Base-by-base conservation (phyloP, 2,113 vertebrate genomes). In the Eira barbara region DNA sequence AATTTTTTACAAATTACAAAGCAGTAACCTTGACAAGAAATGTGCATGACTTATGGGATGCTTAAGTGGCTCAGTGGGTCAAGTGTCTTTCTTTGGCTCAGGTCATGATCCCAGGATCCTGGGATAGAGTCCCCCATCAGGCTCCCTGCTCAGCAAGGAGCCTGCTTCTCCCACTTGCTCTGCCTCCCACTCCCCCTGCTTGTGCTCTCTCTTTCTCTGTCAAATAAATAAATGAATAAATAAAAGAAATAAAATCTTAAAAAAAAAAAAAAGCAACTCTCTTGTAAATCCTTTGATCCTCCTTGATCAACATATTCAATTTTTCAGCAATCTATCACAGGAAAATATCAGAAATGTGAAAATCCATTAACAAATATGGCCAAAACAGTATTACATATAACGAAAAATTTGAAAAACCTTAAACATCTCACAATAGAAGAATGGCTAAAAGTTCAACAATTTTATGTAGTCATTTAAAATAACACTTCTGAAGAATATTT, bases 281-380 rank as follows among this genome's bases (percentile, higher is more conserved):
- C 39, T 49, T 82, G 2, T 81, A 82, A 91, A 73, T 84, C 82
- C 17, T 88, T 63, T 52, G 6, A 83, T 83, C 45, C 42, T 55
- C 82, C 39, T 84, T 94, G 45, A 61, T 42, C 21, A 63, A 90
- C 4, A 63, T 25, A 91, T 42, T 94, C 29, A 9, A 85, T 31
- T 57, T 57, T 95, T 47, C 52, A 89, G n/a, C 34, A 73, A 61
- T 61, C 23, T 61, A 86, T 39, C 25, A 89, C 10, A 89, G 34
- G 34, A 95, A 95, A 96, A 86, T 20, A 92, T 78, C 23, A 61
- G 34, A 89, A 87, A 96, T 57, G 17, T 78, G 8, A 93, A 95
- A 76, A 45, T 39, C 13, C 27, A 91, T 80, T 88, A 87, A 89
- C 76, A 80, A 92, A 86, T 29, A 71, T 29, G 65, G n/a, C 25